phyloP scores from a whole-genome alignment of 2,797 vertebrate genomes.

The Kryptopterus vitreolus region DNA sequence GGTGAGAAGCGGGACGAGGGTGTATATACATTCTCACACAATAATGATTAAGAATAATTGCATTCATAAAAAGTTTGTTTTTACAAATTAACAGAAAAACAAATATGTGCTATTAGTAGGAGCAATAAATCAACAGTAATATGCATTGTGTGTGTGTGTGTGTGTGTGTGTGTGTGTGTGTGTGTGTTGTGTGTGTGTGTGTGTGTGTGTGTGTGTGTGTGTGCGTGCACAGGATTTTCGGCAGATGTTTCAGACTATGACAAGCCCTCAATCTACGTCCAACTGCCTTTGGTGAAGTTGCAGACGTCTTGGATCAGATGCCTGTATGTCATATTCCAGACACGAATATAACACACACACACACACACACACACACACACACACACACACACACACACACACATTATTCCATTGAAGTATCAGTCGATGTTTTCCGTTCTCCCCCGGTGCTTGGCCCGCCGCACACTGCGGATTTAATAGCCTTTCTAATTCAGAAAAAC shows the following conservation, averaged over 20 bases:
- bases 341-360: not conserved
- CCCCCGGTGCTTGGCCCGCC: not conserved
- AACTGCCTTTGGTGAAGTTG: slow-evolving; percentile 21
- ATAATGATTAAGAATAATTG: too few species aligned
- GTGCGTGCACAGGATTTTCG: slow-evolving; percentile 33
- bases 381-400: slow-evolving; percentile 13
- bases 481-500: slow-evolving; percentile 1
- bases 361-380: too few species aligned
- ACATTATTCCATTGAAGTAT: slow-evolving; percentile 26
- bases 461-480: slow-evolving; percentile 9
- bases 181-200: too few species aligned
- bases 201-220: too few species aligned
- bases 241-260: slow-evolving; percentile 44
- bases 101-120: not conserved
- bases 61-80: too few species aligned
- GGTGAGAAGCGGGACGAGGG: too few species aligned
- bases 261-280: slow-evolving; percentile 30
- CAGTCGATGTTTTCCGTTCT: slow-evolving; percentile 35
- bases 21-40: not conserved
- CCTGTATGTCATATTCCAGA: slow-evolving; percentile 29
- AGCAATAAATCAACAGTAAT: slow-evolving; percentile 23
- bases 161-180: too few species aligned
- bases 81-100: not conserved
- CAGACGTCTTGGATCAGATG: slow-evolving; percentile 31
- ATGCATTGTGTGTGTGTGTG: slow-evolving; percentile 18